Conservation (phyloP, 2,888 invertebrate genomes). For the Pyrrhosoma nymphula region DNA sequence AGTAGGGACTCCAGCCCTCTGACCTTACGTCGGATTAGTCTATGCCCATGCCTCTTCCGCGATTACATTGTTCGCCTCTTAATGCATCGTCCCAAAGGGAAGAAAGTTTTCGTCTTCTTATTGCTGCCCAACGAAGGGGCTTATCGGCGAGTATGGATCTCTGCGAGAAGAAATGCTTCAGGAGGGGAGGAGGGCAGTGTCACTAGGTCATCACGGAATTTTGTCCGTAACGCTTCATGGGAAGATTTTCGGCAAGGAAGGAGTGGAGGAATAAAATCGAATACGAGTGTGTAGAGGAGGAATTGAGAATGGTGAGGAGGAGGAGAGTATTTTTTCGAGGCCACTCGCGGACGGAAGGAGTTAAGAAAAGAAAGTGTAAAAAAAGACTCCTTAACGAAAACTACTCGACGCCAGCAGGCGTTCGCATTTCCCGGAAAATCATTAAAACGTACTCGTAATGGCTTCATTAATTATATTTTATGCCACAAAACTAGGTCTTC, state of each 20-base stretch:
- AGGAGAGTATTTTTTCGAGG: not conserved
- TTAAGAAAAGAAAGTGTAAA: not conserved
- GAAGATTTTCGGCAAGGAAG: not conserved
- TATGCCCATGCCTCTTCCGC: not conserved
- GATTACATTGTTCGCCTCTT: conserved; percentile 37
- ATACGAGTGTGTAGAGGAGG: not conserved
- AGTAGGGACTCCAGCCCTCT: not conserved
- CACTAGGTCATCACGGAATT: conserved; percentile 57
- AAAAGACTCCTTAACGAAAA: not conserved
- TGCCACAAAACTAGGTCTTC: not conserved
- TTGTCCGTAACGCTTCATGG: not conserved
- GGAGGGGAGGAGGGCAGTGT: conserved; percentile 20
- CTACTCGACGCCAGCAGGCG: not conserved
- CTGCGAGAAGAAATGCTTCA: not conserved
- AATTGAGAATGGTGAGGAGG: not conserved
- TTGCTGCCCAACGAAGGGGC: not conserved
- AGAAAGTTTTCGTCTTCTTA: conserved; percentile 46
- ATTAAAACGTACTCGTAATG: not conserved
- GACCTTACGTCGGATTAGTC: not conserved
- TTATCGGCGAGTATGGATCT: conserved; percentile 27
- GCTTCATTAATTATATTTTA: not conserved
- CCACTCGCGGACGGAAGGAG: not conserved
- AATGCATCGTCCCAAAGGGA: conserved; percentile 44
- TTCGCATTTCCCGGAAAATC: not conserved
- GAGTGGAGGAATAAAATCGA: not conserved